A percentile compares a stretch with the other conserved stretches of the same genome.
Evolutionary conservation across 1,140 invertebrate genomes (phyloP).

Genomic region (Glossosoma conforme): DNA sequence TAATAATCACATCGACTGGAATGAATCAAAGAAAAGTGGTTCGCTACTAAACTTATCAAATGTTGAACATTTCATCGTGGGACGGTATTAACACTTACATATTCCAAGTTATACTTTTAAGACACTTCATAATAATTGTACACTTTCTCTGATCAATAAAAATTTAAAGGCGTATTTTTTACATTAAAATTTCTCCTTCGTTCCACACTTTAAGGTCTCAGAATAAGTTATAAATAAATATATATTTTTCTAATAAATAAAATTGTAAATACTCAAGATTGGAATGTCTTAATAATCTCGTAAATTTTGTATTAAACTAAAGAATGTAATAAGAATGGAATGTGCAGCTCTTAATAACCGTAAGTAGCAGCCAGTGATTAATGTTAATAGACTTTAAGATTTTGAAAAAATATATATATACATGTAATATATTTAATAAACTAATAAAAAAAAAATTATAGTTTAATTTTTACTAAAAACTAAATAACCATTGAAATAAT

Average conservation of each 20-base stretch:
- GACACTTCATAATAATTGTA: slow-evolving; percentile 1
- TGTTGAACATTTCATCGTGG: slow-evolving; percentile 9
- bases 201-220: too few relatives aligned
- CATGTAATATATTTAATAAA: too few relatives aligned
- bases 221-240: too few relatives aligned
- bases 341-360: neutral
- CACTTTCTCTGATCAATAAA: too few relatives aligned
- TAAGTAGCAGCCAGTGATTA: slow-evolving; percentile 4
- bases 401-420: slow-evolving; percentile 4
- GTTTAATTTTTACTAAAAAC: too few relatives aligned
- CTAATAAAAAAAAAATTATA: too few relatives aligned
- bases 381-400: slow-evolving; percentile 2
- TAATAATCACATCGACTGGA: slow-evolving; percentile 11
- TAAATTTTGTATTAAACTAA: neutral
- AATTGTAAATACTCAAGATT: neutral
- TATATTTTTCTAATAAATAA: too few relatives aligned
- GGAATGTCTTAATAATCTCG: slow-evolving; percentile 3
- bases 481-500: too few relatives aligned
- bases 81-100: slow-evolving; percentile 7
- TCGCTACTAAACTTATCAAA: slow-evolving; percentile 2
- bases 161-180: too few relatives aligned
- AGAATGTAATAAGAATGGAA: neutral
- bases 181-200: too few relatives aligned
- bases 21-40: slow-evolving; percentile 11
- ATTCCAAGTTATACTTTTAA: neutral